Evolutionary conservation across 2,797 vertebrate species (phyloP).

Genomic region (Sebastes hubbsi): DNA sequence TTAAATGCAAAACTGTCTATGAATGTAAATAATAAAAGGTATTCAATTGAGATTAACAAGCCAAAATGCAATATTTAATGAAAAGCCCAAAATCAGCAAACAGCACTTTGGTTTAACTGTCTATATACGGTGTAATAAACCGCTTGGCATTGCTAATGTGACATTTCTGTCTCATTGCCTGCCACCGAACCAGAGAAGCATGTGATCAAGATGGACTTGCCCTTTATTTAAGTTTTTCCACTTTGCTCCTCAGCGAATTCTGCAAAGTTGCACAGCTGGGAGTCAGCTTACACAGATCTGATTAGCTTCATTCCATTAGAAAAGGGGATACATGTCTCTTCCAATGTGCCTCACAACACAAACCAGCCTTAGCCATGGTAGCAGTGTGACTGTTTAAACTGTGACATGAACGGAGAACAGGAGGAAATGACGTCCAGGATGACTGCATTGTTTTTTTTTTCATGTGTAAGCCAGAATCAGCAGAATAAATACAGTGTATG

Average conservation of each 20-base stretch:
- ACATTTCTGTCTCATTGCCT: constrained; percentile 69
- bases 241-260: constrained; percentile 54
- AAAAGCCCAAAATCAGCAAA: constrained; percentile 1
- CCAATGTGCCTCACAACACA: constrained; percentile 51
- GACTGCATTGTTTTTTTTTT: background rate
- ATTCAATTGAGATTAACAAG: background rate
- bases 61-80: background rate
- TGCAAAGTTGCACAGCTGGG: constrained; percentile 57
- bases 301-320: constrained; percentile 67
- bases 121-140: constrained; percentile 21
- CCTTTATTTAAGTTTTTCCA: constrained; percentile 67
- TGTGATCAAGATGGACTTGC: constrained; percentile 69
- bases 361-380: constrained; percentile 22
- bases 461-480: background rate
- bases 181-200: constrained; percentile 47
- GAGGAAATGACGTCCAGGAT: background rate
- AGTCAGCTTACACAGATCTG: constrained; percentile 49
- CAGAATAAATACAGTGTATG: background rate
- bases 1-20: background rate
- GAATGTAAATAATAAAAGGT: background rate
- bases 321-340: constrained; percentile 53
- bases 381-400: constrained; percentile 28
- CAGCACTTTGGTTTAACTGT: constrained; percentile 20
- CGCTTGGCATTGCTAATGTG: constrained; percentile 61
- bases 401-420: constrained; percentile 15